These are phyloP conservation scores for Peromyscus californicus DNA, from an alignment of 2,113 vertebrate genomes.

Conservation along the genomic window DNA sequence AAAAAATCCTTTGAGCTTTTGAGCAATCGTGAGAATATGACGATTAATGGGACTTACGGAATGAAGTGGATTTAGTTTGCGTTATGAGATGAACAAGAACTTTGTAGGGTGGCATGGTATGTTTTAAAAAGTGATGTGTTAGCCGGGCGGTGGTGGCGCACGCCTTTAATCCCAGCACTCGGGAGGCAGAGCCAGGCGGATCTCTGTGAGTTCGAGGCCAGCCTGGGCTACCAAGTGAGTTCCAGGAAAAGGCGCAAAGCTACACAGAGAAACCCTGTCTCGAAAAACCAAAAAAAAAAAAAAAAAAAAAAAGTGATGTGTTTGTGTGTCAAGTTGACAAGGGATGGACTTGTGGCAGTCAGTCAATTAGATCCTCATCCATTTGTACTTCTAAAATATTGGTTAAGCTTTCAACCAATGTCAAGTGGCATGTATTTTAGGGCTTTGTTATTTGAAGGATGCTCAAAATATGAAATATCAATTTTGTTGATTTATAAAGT, in stretches of 20 bases:
- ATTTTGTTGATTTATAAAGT: neutral
- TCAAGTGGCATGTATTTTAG: neutral
- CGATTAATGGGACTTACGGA: neutral
- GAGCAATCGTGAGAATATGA: neutral
- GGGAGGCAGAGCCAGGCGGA: no score
- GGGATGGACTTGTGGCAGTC: neutral
- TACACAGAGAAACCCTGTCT: no score
- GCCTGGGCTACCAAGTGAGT: no score
- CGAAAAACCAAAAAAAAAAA: no score
- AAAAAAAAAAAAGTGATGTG: neutral
- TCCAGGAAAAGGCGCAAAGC: no score
- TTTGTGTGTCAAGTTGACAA: neutral
- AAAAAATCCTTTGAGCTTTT: neutral
- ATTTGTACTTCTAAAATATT: conserved; percentile 15
- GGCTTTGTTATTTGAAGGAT: neutral
- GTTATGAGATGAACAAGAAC: neutral
- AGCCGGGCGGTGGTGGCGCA: no score
- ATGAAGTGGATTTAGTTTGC: neutral
- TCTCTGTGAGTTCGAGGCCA: no score
- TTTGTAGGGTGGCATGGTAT: neutral
- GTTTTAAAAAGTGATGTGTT: neutral
- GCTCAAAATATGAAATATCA: neutral
- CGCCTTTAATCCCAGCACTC: no score
- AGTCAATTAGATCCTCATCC: neutral
- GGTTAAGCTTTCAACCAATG: neutral